Conservation (phyloP, 2,888 invertebrate species). For the Asteroscopus sphinx region DNA sequence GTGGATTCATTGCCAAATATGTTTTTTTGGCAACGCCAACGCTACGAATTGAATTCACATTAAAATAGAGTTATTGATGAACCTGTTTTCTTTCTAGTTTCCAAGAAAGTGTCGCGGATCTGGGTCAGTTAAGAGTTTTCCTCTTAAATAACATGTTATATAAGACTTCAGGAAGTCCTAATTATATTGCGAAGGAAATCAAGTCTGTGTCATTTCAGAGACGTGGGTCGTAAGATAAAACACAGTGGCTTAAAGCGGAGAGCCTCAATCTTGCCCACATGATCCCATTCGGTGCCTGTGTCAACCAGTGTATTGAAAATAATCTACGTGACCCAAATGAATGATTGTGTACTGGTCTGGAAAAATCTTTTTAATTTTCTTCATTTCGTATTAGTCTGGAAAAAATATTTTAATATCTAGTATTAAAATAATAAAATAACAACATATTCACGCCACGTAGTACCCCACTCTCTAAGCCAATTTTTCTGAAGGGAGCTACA, state of each 20-base stretch:
- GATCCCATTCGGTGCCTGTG: slow-evolving; percentile 1
- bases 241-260: slow-evolving; percentile 5
- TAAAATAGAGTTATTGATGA: slow-evolving; percentile 13
- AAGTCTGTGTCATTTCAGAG: slow-evolving; percentile 9
- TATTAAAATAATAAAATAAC: no score
- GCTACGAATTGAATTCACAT: slow-evolving; percentile 7
- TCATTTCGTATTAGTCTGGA: no score
- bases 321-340: slow-evolving; percentile 19
- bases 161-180: slow-evolving; percentile 12
- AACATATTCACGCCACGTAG: no score
- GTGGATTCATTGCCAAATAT: slow-evolving; percentile 11
- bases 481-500: no score
- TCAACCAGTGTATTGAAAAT: slow-evolving; percentile 6
- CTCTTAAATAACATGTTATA: slow-evolving; percentile 13
- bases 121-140: slow-evolving; percentile 31
- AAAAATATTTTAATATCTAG: no score
- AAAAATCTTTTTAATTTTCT: neutral
- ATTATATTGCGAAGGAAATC: slow-evolving; percentile 8
- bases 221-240: slow-evolving; percentile 20
- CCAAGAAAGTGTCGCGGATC: slow-evolving; percentile 12
- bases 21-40: slow-evolving; percentile 13
- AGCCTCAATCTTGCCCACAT: slow-evolving; percentile 14
- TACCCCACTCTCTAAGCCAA: no score
- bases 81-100: slow-evolving; percentile 18
- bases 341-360: neutral